Evolutionary conservation across 2,113 vertebrate species (phyloP).

Genomic region (Delphinus delphis): DNA sequence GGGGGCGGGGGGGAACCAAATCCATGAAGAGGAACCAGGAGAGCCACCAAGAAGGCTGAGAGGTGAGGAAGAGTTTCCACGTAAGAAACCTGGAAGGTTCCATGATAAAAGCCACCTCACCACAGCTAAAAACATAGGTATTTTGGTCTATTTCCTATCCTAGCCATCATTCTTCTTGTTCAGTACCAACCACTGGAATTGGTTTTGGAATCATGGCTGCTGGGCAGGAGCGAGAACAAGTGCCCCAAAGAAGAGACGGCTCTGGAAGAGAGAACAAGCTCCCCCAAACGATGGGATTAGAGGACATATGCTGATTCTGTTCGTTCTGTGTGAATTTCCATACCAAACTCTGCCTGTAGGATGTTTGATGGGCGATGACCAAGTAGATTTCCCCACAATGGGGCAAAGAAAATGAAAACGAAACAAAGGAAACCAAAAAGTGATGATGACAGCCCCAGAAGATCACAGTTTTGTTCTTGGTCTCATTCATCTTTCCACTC

Average conservation of each 20-base stretch:
- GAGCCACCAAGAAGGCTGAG: not conserved
- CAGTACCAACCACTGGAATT: not conserved
- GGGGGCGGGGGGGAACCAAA: not conserved
- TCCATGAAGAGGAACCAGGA: not conserved
- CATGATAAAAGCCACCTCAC: not conserved
- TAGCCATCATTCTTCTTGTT: not conserved
- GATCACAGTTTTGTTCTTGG: not conserved
- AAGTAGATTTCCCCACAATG: not conserved
- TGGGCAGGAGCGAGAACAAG: not conserved
- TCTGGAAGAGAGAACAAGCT: not conserved
- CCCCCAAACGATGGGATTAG: not conserved
- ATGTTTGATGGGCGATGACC: not conserved
- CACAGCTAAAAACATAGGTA: conserved; percentile 24
- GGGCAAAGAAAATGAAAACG: not conserved
- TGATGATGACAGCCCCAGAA: not conserved
- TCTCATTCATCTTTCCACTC: not conserved
- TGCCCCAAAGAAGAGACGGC: not conserved
- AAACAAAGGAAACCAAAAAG: not conserved
- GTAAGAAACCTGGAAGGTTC: not conserved
- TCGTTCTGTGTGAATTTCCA: not conserved
- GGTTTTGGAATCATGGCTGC: not conserved
- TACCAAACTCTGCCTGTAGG: not conserved
- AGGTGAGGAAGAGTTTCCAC: not conserved
- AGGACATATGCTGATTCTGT: not conserved
- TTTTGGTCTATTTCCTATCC: not conserved